Evolutionary conservation across 2,888 invertebrate species (phyloP).

Genomic region (Buathra laborator): DNA sequence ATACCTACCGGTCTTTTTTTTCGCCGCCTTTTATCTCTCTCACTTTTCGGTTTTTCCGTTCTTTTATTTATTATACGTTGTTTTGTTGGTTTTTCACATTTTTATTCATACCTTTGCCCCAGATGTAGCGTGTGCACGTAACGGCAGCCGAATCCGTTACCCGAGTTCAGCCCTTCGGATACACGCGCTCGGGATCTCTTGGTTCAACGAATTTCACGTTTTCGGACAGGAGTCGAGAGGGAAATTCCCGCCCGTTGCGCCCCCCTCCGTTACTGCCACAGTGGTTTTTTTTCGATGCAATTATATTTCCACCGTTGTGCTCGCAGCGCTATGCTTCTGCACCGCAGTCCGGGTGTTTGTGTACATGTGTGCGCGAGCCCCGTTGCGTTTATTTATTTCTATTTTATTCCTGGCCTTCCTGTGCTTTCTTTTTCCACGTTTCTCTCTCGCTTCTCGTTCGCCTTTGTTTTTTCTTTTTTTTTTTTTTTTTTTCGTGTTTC

Average conservation of each 20-base stretch:
- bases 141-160: constrained; percentile 23
- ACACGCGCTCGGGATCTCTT: neutral
- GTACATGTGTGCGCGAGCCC: constrained; percentile 26
- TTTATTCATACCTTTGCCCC: constrained; percentile 39
- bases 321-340: neutral
- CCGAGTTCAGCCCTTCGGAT: constrained; percentile 12
- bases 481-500: neutral
- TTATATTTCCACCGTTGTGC: constrained; percentile 50
- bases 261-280: neutral
- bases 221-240: constrained; percentile 18
- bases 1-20: neutral
- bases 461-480: neutral
- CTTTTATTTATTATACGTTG: constrained; percentile 6
- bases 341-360: neutral
- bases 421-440: constrained; percentile 4
- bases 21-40: neutral
- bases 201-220: constrained; percentile 50
- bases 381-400: constrained; percentile 48
- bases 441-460: constrained; percentile 8
- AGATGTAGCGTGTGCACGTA: constrained; percentile 15
- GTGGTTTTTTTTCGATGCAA: constrained; percentile 48
- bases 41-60: neutral
- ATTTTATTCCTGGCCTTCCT: constrained; percentile 46
- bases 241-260: neutral
- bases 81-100: constrained; percentile 25